Conservation (phyloP, 1,140 invertebrate species). For the Drosophila pandora region DNA sequence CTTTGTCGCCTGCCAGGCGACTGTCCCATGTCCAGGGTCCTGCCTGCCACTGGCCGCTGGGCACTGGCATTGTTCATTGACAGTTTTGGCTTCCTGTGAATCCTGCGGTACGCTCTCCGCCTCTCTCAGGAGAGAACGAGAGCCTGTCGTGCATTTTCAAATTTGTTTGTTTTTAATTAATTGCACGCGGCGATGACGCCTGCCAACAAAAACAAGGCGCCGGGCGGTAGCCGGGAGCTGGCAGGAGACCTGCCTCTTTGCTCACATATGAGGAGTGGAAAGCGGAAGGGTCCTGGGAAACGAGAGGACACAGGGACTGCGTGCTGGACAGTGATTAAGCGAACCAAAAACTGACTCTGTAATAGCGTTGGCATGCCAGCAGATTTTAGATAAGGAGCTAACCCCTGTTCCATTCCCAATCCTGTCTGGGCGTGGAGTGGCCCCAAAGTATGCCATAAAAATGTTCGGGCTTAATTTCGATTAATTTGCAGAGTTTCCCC, state of each 20-base stretch:
- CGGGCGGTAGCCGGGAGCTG: too few species aligned
- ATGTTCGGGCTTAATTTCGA: constrained; percentile 71
- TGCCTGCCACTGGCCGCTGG: constrained; percentile 1
- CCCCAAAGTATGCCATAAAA: constrained; percentile 68
- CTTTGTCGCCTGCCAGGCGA: constrained; percentile 71
- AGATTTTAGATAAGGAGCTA: constrained; percentile 67
- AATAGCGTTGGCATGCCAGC: constrained; percentile 66
- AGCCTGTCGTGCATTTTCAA: constrained; percentile 76
- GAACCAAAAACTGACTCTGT: constrained; percentile 33
- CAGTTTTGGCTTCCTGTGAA: constrained; percentile 48
- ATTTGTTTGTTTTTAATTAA: constrained; percentile 84
- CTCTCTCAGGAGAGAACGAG: constrained; percentile 1
- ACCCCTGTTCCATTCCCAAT: constrained; percentile 7
- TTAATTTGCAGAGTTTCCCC: constrained; percentile 64
- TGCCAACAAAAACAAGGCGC: constrained; percentile 17
- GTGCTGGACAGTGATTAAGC: constrained; percentile 74
- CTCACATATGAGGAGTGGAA: constrained; percentile 27
- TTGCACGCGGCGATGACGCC: constrained; percentile 74
- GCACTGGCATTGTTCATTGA: constrained; percentile 72
- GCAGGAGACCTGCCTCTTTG: constrained; percentile 1
- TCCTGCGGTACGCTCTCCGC: neutral
- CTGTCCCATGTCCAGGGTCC: constrained; percentile 31
- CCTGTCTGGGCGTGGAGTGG: constrained; percentile 54
- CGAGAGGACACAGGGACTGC: constrained; percentile 39
- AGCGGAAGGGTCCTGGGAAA: constrained; percentile 10